phyloP scores from a whole-genome alignment of 1,140 invertebrate genomes.

The Holcopasites calliopsidis region DNA sequence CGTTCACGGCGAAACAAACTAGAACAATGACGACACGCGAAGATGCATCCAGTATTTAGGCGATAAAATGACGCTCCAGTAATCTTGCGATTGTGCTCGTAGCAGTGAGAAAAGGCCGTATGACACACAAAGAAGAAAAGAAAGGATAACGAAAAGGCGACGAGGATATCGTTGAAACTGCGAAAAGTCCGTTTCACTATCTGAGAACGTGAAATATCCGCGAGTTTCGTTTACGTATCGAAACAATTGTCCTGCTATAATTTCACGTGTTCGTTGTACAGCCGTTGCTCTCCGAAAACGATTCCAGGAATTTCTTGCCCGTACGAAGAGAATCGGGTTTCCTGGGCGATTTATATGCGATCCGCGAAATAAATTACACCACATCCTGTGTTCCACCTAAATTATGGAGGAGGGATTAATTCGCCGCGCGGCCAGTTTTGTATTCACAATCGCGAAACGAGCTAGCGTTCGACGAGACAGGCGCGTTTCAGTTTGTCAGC shows the following conservation, averaged over 20 bases:
- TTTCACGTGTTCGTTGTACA: background rate
- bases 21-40: background rate
- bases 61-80: background rate
- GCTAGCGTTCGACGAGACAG: background rate
- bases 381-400: background rate
- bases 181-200: constrained; percentile 1
- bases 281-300: background rate
- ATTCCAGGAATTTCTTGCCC: background rate
- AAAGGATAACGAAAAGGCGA: background rate
- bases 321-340: background rate
- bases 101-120: background rate
- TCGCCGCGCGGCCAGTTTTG: background rate
- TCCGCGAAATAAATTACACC: constrained; percentile 12
- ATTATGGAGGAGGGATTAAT: constrained; percentile 17
- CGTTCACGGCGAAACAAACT: background rate
- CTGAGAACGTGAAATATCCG: background rate
- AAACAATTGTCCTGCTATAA: background rate
- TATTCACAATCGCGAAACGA: background rate
- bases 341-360: constrained; percentile 6
- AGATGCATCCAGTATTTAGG: background rate
- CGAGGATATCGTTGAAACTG: too few species aligned
- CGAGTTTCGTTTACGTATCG: constrained; percentile 7
- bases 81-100: background rate
- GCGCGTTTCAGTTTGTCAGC: background rate
- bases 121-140: background rate